Base-by-base conservation (phyloP, 1,140 invertebrate genomes). In the Leptopilina clavipes region DNA sequence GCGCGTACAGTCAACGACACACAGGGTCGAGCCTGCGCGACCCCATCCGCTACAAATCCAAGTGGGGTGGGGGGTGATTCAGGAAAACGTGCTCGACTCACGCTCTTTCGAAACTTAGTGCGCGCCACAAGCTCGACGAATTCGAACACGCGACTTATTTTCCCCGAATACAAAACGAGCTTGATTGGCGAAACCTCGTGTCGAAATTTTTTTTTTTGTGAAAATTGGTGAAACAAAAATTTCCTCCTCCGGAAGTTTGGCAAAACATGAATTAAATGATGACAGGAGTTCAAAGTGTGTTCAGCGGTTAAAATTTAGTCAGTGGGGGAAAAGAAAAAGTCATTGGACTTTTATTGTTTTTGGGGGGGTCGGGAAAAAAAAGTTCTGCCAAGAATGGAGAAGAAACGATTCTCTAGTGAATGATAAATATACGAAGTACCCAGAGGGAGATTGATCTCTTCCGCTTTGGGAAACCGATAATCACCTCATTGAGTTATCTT, bases 51-150 rank as follows among this genome's bases (percentile, higher is more conserved):
- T 74, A 74, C 44, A 12, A 44, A 74, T 75, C 25, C 44, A 77
- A 74, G 79, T 76, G 81, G 78, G 81, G 79, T n/a, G n/a, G n/a
- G n/a, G n/a, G n/a, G n/a, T n/a, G n/a, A n/a, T 80, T 75, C 73
- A 77, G 2, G 76, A 80, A 81, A 80, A 80, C 79, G 80, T 80
- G 80, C 82, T 80, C 77, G 72, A 65, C 72, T 77, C 78, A 78
- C 79, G 79, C 76, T 48, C 71, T 76, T 73, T 59, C 73, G 77
- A 37, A 74, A 83, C 80, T 89, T 87, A 90, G 89, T 90, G 82
- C 82, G 87, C 86, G 85, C 86, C 81, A 86, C 84, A 83, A 87
- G 80, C 85, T 85, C 80, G 83, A 81, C 79, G 81, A 77, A 75
- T 82, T 52, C 80, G 84, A 81, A 83, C n/a, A n/a, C 78, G 81